A percentile compares a stretch with the other conserved stretches of the same genome.
Conservation (phyloP, 1,140 invertebrate genomes). For the Octopus sinensis region DNA sequence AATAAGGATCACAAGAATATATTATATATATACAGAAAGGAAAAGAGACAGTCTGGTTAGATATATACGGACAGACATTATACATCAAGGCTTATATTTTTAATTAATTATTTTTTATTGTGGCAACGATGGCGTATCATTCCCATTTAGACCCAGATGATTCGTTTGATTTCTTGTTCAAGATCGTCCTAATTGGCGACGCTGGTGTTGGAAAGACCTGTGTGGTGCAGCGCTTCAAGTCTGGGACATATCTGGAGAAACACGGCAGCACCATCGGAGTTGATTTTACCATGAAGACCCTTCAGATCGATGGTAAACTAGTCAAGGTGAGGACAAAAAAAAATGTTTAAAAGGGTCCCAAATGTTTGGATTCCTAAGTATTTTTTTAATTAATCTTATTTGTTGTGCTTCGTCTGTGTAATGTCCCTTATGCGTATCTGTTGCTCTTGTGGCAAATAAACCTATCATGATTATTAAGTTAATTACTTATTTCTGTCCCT, state of each 20-base stretch:
- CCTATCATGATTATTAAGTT: too few species aligned
- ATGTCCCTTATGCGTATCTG: too few species aligned
- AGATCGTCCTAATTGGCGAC: constrained; percentile 58
- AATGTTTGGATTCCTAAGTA: too few species aligned
- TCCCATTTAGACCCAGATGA: constrained; percentile 48
- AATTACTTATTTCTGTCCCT: too few species aligned
- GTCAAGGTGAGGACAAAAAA: constrained; percentile 71
- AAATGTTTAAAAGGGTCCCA: too few species aligned
- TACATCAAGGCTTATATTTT: not conserved
- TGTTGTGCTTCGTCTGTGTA: too few species aligned
- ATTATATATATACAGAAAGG: not conserved
- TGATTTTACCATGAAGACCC: constrained; percentile 95
- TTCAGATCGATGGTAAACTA: constrained; percentile 85
- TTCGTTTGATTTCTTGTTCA: constrained; percentile 55
- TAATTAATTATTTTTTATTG: not conserved
- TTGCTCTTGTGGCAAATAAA: too few species aligned
- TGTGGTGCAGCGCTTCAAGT: constrained; percentile 83
- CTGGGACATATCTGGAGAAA: constrained; percentile 86
- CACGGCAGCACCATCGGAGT: constrained; percentile 94
- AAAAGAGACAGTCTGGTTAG: not conserved
- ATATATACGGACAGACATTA: not conserved
- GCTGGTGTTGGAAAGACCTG: constrained; percentile 58
- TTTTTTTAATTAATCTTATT: too few species aligned
- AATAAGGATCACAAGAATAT: not conserved
- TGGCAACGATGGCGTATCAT: constrained; percentile 33